Evolutionary conservation across 2,113 vertebrate genomes (phyloP).

Genomic region (Tragulus kanchil): DNA sequence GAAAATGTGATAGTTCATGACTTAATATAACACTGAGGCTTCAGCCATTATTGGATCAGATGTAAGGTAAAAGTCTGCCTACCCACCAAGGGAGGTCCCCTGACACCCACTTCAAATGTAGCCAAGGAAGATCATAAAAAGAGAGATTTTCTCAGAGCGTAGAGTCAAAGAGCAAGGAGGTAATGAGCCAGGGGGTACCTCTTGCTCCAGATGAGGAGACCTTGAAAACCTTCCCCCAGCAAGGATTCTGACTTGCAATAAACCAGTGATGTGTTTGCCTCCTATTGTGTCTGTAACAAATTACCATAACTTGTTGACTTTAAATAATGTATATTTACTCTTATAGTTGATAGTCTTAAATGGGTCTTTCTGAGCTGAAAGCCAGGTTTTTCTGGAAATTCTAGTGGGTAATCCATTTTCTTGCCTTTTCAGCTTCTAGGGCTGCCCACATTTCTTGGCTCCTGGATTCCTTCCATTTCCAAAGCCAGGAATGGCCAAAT

Average conservation of each 20-base stretch:
- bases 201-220: background rate
- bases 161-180: background rate
- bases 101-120: background rate
- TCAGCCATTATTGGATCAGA: background rate
- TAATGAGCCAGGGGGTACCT: background rate
- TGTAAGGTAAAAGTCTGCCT: background rate
- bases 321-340: conserved; percentile 22
- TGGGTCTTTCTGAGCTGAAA: background rate
- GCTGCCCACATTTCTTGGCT: background rate
- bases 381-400: background rate
- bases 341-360: background rate
- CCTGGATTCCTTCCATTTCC: background rate
- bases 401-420: background rate
- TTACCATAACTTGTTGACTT: background rate
- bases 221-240: too few relatives aligned
- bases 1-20: conserved; percentile 12
- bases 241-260: too few relatives aligned
- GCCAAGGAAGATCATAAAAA: background rate
- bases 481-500: background rate
- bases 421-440: background rate
- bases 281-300: conserved; percentile 55
- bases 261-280: too few relatives aligned
- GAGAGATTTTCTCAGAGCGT: background rate
- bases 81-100: background rate
- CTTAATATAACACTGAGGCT: background rate